These are phyloP conservation scores for Drosophila macrospina DNA, from an alignment of 2,888 invertebrate genomes.

Conservation along the genomic window DNA sequence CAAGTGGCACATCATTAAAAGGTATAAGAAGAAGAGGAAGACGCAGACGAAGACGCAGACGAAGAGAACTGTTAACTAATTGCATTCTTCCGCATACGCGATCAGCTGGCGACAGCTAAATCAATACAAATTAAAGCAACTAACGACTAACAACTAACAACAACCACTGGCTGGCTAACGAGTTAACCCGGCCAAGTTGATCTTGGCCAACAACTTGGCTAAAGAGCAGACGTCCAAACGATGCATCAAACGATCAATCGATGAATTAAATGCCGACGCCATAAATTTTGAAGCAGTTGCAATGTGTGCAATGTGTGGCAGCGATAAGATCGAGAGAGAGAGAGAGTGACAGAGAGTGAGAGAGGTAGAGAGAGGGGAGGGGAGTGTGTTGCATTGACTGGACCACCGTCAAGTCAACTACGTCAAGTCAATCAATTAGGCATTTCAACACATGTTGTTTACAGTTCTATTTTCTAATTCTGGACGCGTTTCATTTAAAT, in stretches of 20 bases:
- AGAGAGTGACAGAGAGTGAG: neutral
- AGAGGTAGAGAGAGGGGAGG: neutral
- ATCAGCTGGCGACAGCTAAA: slow-evolving; percentile 26
- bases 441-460: slow-evolving; percentile 80
- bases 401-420: slow-evolving; percentile 50
- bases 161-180: slow-evolving; percentile 39
- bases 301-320: slow-evolving; percentile 5
- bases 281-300: slow-evolving; percentile 61
- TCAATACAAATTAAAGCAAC: slow-evolving; percentile 40
- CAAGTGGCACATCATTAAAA: slow-evolving; percentile 58
- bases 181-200: slow-evolving; percentile 6
- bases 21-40: neutral
- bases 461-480: slow-evolving; percentile 62
- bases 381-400: slow-evolving; percentile 1
- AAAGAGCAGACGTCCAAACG: slow-evolving; percentile 30
- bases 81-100: slow-evolving; percentile 72
- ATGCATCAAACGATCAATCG: slow-evolving; percentile 50
- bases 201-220: slow-evolving; percentile 4
- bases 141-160: neutral
- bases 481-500: slow-evolving; percentile 67
- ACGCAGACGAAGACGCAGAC: neutral
- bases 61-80: slow-evolving; percentile 50
- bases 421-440: slow-evolving; percentile 79
- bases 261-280: slow-evolving; percentile 71
- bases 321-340: neutral